Base-by-base conservation (phyloP, 2,888 invertebrate genomes). In the Mimumesa dahlbomi region DNA sequence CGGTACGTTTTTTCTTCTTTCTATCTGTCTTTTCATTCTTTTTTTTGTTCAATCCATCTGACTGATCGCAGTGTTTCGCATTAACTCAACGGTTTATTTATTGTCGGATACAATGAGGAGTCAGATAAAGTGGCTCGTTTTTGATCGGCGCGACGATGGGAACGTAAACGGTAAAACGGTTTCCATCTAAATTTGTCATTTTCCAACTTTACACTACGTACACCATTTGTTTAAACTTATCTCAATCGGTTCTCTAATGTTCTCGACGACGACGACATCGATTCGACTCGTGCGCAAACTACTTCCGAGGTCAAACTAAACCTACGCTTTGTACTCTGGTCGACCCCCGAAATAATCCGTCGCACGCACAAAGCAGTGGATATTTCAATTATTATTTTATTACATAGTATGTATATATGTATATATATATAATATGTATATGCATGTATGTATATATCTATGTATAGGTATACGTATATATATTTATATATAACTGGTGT, bases 321-420 rank as follows among this genome's bases (percentile, higher is more conserved):
- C 81, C 86, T 86, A 87, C 83, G 79, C 79, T 87, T 87, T 87
- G 87, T 87, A 87, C 87, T 87, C 82, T 85, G 85, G 79, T 87
- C 85, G 84, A 84, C 81, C 82, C 72, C 77, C 71, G 82, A 85
- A 86, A 85, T 86, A 85, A 85, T 86, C 82, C 79, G 78, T 73
- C 80, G 79, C 82, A 82, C 81, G 83, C 64, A 46, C 57, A 62
- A 42, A 64, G 53, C 75, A 53, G 43, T 66, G 45, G 43, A 57
- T 62, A 67, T 57, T 25, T 45, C 45, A 25, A 52, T 53, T 45
- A 22, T 46, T 36, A 31, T 67, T 48, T 42, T 46, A 36, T 75
- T 79, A 67, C 57, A 58, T 53, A 52, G 36, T 57, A 38, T 40
- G n/a, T 62, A 52, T 66, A 46, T 63, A 59, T 53, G 43, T 56